phyloP scores from a whole-genome alignment of 2,113 vertebrate species.

The Vombatus ursinus region DNA sequence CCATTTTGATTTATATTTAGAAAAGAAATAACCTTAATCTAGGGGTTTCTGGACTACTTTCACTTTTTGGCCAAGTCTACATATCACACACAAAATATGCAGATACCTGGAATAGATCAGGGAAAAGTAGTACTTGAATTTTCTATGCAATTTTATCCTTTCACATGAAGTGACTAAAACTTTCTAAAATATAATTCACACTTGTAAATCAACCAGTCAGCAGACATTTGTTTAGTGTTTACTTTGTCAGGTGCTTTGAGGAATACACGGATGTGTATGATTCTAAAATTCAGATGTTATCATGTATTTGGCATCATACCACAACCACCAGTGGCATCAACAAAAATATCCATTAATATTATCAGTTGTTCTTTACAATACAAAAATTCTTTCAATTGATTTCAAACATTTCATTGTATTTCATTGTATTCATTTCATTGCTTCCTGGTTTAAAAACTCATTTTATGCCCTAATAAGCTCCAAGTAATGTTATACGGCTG shows the following conservation, averaged over 20 bases:
- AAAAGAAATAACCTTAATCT: conserved; percentile 26
- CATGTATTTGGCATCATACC: background rate
- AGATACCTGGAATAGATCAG: background rate
- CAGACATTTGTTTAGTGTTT: background rate
- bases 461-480: background rate
- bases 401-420: background rate
- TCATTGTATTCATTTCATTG: too few species aligned
- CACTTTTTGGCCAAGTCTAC: conserved; percentile 26
- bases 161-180: background rate
- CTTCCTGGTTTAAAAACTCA: background rate
- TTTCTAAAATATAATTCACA: background rate
- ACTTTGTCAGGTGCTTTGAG: background rate
- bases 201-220: background rate
- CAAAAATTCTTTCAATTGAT: background rate
- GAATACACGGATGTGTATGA: background rate
- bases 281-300: background rate
- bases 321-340: background rate
- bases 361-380: background rate
- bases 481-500: background rate
- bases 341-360: background rate
- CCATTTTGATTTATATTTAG: conserved; percentile 31
- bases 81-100: conserved; percentile 17
- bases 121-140: background rate
- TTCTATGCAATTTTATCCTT: too few species aligned
- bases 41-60: background rate